Conservation (phyloP, 2,888 invertebrate species). For the Drosophila maculinotata region DNA sequence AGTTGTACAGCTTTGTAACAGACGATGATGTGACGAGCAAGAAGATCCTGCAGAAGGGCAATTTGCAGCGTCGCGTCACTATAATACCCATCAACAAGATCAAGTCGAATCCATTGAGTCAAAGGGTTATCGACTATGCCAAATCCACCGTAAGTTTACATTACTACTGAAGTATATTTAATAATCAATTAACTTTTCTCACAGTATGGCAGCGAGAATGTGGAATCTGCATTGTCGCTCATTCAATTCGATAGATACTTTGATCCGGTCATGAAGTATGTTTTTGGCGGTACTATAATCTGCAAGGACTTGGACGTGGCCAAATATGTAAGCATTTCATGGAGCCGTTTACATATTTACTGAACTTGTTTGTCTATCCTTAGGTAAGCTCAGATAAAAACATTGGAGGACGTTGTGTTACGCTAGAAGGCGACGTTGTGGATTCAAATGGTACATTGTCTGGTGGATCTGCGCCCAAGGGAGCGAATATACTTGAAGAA, state of each 20-base stretch:
- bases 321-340: slow-evolving; percentile 85
- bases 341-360: neutral
- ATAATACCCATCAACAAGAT: slow-evolving; percentile 97
- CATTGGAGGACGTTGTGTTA: slow-evolving; percentile 91
- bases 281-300: slow-evolving; percentile 94
- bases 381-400: slow-evolving; percentile 91
- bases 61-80: slow-evolving; percentile 92
- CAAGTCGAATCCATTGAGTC: slow-evolving; percentile 87
- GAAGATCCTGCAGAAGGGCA: slow-evolving; percentile 92
- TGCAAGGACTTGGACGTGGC: slow-evolving; percentile 93
- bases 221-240: slow-evolving; percentile 92
- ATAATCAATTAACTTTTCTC: slow-evolving; percentile 57
- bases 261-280: slow-evolving; percentile 92
- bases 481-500: slow-evolving; percentile 87
- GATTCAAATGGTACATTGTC: slow-evolving; percentile 96
- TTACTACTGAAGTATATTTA: neutral
- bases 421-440: slow-evolving; percentile 95
- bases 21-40: slow-evolving; percentile 94
- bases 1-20: slow-evolving; percentile 96
- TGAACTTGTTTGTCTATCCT: neutral
- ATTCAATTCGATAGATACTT: slow-evolving; percentile 89
- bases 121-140: slow-evolving; percentile 88
- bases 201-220: slow-evolving; percentile 92
- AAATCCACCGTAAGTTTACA: slow-evolving; percentile 87
- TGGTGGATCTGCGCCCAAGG: slow-evolving; percentile 91